Evolutionary conservation across 2,797 vertebrate species (phyloP), one percentile per base, ranked within the genome.

Genomic region (Buphagus erythrorhynchus): DNA sequence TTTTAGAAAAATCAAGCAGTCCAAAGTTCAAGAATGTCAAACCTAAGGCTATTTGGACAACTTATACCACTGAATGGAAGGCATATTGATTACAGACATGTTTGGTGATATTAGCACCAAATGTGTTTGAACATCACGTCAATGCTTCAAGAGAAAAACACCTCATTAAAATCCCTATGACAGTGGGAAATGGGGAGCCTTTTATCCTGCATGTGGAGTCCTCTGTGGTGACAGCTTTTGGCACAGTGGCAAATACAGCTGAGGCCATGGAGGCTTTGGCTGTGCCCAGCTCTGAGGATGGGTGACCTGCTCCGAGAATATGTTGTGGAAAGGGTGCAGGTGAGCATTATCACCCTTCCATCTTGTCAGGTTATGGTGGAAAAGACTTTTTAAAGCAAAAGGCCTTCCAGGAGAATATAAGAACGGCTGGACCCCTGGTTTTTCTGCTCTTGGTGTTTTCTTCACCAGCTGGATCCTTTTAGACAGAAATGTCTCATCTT

Each of bases 221-320:
- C 33, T 65, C 28, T 46, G 26, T 33, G 24, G 8, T 25, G 35
- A 33, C 57, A 67, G 51, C 19, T 85, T 84, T 65, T 7, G 3
- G 76, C 38, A 22, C 26, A 11, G 7, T 3, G 3, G 29, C 14
- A 42, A 17, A 31, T 28, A 17, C 19, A 87, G 45, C 33, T 4
- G 4, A 68, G 58, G 28, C 16, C 33, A 10, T 10, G 55, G 65
- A 69, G 46, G n/a, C 33, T 36, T 80, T 46, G 29, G 14, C 5
- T 79, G 31, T 31, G 13, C 40, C 35, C 43, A 25, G 35, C 35
- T 86, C 48, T 42, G 33, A 83, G 45, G 43, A 15, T 63, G 46
- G 11, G 12, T n/a, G 24, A 46, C 40, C 35, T 26, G 33, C 6
- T 45, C 46, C 0, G 0, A 40, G 49, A 62, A 36, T 11, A 5